Evolutionary conservation across 2,113 vertebrate species (phyloP).

Genomic region (Willisornis vidua): DNA sequence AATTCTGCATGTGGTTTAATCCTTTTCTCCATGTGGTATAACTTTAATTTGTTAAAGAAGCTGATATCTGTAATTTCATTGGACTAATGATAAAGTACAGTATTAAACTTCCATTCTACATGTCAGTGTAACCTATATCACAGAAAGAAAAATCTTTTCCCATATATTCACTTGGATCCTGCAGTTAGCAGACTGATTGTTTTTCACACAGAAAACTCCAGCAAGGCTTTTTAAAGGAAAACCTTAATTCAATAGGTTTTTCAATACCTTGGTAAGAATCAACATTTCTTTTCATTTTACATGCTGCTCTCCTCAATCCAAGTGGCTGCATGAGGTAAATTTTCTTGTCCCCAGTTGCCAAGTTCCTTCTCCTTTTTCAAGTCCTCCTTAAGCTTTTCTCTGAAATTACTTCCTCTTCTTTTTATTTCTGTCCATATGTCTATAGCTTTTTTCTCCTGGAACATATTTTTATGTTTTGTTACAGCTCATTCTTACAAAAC

Average conservation of each 20-base stretch:
- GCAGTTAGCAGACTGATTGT: background rate
- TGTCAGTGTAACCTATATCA: background rate
- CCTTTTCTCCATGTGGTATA: conserved; percentile 23
- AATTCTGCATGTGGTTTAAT: conserved; percentile 28
- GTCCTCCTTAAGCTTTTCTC: background rate
- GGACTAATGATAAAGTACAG: conserved; percentile 31
- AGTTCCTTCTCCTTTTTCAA: background rate
- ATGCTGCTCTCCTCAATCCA: background rate
- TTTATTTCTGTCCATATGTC: background rate
- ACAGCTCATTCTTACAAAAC: background rate
- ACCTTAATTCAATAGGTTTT: conserved; percentile 4
- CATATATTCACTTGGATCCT: background rate
- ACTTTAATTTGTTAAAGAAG: conserved; percentile 40
- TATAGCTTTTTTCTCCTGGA: background rate
- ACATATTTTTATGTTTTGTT: background rate
- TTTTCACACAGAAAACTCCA: conserved; percentile 32
- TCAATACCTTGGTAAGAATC: conserved; percentile 27
- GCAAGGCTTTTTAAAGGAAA: conserved; percentile 6
- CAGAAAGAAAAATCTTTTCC: conserved; percentile 18
- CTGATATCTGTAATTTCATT: conserved; percentile 41
- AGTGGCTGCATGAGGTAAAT: conserved; percentile 16
- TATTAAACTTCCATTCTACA: conserved; percentile 26
- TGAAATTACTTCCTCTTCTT: conserved; percentile 1
- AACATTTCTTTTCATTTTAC: background rate
- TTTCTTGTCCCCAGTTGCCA: conserved; percentile 6